Conservation (phyloP, 2,113 vertebrate species). For the Procavia capensis region DNA sequence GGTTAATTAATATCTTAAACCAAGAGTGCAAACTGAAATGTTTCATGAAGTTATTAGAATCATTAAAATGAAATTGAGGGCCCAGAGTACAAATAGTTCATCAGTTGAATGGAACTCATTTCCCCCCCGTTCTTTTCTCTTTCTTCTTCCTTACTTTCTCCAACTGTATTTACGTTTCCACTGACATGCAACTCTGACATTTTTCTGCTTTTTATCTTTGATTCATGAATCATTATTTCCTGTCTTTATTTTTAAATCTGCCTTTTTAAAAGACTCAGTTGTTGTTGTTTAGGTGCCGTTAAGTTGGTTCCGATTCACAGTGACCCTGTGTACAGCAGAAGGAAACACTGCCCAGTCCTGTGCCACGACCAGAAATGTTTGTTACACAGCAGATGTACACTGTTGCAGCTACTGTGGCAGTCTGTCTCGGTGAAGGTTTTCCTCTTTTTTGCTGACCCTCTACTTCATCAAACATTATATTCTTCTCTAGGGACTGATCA, state of each 20-base stretch:
- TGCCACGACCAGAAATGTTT: too few relatives aligned
- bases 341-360: too few relatives aligned
- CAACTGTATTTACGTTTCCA: background rate
- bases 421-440: too few relatives aligned
- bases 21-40: background rate
- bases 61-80: constrained; percentile 42
- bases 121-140: background rate
- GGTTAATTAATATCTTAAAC: constrained; percentile 57
- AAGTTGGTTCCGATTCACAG: too few relatives aligned
- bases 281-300: too few relatives aligned
- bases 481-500: too few relatives aligned
- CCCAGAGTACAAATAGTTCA: background rate
- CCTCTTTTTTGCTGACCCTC: too few relatives aligned
- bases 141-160: background rate
- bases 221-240: background rate
- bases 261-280: too few relatives aligned
- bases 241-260: background rate
- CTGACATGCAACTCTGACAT: background rate
- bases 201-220: background rate
- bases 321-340: too few relatives aligned
- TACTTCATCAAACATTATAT: too few relatives aligned
- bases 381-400: too few relatives aligned
- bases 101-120: background rate
- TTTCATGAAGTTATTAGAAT: background rate
- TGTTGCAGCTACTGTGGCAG: too few relatives aligned